Evolutionary conservation across 2,888 invertebrate genomes (phyloP).

Genomic region (Trachelus tabidus): DNA sequence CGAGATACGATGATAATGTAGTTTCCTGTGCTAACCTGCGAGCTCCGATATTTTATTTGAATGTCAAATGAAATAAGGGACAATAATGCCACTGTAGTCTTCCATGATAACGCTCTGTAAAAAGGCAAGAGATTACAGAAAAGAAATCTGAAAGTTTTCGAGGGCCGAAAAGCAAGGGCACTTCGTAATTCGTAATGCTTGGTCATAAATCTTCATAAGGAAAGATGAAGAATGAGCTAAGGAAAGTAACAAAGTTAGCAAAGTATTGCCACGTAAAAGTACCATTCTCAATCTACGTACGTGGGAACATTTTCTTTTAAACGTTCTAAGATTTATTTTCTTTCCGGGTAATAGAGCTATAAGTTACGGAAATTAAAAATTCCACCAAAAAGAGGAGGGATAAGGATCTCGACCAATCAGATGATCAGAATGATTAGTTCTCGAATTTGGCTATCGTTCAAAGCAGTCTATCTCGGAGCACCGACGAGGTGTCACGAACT

Average conservation of each 20-base stretch:
- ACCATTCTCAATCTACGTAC: background rate
- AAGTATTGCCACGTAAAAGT: background rate
- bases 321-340: background rate
- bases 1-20: background rate
- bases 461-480: no score
- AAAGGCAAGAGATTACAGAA: background rate
- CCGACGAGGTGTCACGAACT: no score
- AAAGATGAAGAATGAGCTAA: background rate
- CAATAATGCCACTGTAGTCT: background rate
- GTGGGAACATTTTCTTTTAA: background rate
- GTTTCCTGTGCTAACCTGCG: background rate
- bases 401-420: no score
- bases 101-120: background rate
- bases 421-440: no score
- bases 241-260: constrained; percentile 1
- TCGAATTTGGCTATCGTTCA: no score
- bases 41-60: background rate
- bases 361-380: background rate
- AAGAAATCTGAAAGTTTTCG: background rate
- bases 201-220: background rate
- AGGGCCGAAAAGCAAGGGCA: background rate
- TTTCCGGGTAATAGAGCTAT: background rate
- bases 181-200: background rate
- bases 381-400: background rate
- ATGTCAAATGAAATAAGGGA: background rate